These are phyloP conservation scores for Cistogaster globosa DNA, from an alignment of 2,888 invertebrate species.

Conservation along the genomic window DNA sequence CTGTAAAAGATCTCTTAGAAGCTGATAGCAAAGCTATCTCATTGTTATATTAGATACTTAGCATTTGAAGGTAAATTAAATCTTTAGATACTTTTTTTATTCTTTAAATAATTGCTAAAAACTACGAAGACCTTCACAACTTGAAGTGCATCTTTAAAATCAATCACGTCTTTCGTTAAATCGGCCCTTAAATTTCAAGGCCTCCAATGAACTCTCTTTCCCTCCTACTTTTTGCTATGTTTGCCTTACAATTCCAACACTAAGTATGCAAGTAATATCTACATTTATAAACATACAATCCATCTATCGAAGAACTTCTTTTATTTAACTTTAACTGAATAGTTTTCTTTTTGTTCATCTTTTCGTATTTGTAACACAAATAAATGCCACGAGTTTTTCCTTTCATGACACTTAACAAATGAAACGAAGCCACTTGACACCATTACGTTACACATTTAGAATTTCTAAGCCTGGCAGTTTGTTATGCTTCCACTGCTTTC, in stretches of 20 bases:
- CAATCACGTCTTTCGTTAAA: no score
- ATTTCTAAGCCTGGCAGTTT: slow-evolving; percentile 16
- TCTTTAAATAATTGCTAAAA: no score
- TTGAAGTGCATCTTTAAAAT: no score
- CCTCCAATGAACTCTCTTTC: neutral
- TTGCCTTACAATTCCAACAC: slow-evolving; percentile 22
- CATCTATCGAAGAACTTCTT: slow-evolving; percentile 26
- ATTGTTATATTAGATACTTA: no score
- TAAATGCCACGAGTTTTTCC: slow-evolving; percentile 59
- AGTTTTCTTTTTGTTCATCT: neutral
- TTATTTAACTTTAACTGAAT: slow-evolving; percentile 30
- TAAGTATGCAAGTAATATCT: slow-evolving; percentile 34
- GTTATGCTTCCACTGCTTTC: neutral
- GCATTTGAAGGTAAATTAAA: no score
- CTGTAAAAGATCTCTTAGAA: no score
- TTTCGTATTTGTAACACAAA: slow-evolving; percentile 46
- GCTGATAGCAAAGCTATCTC: no score
- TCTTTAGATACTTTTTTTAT: no score
- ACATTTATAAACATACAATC: slow-evolving; percentile 25
- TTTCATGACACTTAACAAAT: slow-evolving; percentile 70
- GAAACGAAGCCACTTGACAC: slow-evolving; percentile 71
- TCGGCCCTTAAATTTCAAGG: no score
- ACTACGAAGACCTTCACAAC: no score
- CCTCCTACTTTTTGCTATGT: no score
- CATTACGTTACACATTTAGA: slow-evolving; percentile 62